Base-by-base conservation (phyloP, 2,888 invertebrate species). In the Agrotis clavis region DNA sequence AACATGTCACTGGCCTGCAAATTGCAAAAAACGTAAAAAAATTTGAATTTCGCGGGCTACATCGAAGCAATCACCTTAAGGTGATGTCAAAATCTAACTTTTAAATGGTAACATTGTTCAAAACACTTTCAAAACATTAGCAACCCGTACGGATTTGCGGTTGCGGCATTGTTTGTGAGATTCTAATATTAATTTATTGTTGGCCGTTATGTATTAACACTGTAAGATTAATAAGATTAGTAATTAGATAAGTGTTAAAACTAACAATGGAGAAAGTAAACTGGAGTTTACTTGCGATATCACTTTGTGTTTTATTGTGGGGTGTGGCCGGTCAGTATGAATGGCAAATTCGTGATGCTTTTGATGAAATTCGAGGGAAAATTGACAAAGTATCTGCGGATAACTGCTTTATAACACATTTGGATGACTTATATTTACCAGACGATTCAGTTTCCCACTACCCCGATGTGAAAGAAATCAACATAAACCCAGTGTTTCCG, bases 401-500 rank as follows among this genome's bases (percentile, higher is more conserved):
- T 67, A 99, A 99, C 93, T 99, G 99, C 91, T 98, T 97, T 71
- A 98, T 99, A 74, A 98, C 98, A 86, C 98, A 99, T 90, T 95
- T 98, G 21, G 97, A 97, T 67, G 98, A 99, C 86, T 95, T 99
- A 35, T 98, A 98, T 90, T 95, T 99, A 74, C 98, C 98, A 0
- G 97, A 97, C 65, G 98, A 98, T 82, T 97, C 98, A 0, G 98
- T 99, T 1, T 99, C 99, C 0, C 99, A 99, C 91, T 97, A 98
- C 81, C 99, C 99, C 0, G 98, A 99, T 88, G 98, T 99, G 76
- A 99, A 99, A 93, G 98, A 99, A 90, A 97, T 99, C 77, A 99
- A 99, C 89, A 98, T 99, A 68, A 99, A 99, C 96, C 98, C 99
- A 14, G 97, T 99, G 65, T 99, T 99, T 89, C 99, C 99, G 0